Base-by-base conservation (phyloP, 2,888 invertebrate genomes). In the Liodrosophila aerea region DNA sequence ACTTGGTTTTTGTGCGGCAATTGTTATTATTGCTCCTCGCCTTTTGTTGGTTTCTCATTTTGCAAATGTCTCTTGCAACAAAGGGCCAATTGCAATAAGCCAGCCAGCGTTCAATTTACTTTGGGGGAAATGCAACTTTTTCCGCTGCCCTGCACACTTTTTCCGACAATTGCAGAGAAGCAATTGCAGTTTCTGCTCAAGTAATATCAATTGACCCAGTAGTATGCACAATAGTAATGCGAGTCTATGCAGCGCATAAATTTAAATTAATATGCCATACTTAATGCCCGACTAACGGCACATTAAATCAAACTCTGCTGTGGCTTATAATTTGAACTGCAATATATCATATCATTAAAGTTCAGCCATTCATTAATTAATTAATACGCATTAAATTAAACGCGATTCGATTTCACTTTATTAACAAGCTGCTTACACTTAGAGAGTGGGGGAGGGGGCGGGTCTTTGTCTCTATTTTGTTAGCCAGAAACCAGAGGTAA, bases 1-100 rank as follows among this genome's bases (percentile, higher is more conserved):
- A 64, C 36, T 44, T 36, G 16, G 7, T 34, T 51, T 47, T 31
- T n/a, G 9, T 41, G 12, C 31, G 46, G 43, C 76, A 78, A 78
- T 76, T 74, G 70, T 76, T 74, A 68, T 74, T 69, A 33, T 62
- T 65, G 44, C 22, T 34, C 34, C 37, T 43, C n/a, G n/a, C n/a
- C 31, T 51, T 50, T 68, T 68, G 52, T 52, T 43, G 13, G 34
- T 7, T 78, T 85, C 73, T 78, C 80, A 85, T 78, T 85, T 85
- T 45, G 73, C 47, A 78, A 78, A 78, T 78, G 85, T 78, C 83
- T 59, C 53, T 69, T 53, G 54, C 65, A 68, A 78, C 76, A 85
- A 82, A 75, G 60, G 65, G 41, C 29, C 60, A 43, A 57, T 63
- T 67, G 74, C 66, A 66, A 67, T 67, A 70, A 81, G 71, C 74